Evolutionary conservation across 2,113 vertebrate species (phyloP).

Genomic region (Oenanthe melanoleuca): DNA sequence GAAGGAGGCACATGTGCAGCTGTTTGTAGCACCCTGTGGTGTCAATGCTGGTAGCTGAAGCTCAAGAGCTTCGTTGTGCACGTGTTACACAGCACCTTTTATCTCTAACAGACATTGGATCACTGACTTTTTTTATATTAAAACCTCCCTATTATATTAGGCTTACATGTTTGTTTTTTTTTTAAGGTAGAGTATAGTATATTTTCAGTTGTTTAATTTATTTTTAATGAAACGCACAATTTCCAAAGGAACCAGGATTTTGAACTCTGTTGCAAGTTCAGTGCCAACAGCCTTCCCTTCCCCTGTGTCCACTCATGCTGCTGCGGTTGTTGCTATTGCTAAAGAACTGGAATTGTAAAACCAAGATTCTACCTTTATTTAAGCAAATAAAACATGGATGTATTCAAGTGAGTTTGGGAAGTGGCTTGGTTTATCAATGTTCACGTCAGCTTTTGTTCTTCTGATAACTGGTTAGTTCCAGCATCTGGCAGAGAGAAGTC

Average conservation of each 20-base stretch:
- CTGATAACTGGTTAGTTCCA: background rate
- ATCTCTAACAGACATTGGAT: background rate
- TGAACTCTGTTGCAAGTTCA: slow-evolving; percentile 23
- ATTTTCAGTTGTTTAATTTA: slow-evolving; percentile 15
- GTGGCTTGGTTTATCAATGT: background rate
- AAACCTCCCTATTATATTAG: background rate
- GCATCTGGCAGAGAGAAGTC: background rate
- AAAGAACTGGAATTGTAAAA: slow-evolving; percentile 65
- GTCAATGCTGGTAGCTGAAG: slow-evolving; percentile 6
- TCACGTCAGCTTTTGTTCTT: background rate
- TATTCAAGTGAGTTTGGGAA: slow-evolving; percentile 42
- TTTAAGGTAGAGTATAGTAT: background rate
- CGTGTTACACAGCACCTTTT: slow-evolving; percentile 18
- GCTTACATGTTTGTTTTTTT: background rate
- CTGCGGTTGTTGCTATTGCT: slow-evolving; percentile 71
- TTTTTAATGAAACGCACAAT: slow-evolving; percentile 17
- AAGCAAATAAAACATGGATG: slow-evolving; percentile 72
- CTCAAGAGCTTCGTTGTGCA: background rate
- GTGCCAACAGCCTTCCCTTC: slow-evolving; percentile 53
- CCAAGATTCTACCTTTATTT: slow-evolving; percentile 49
- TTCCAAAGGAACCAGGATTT: slow-evolving; percentile 23
- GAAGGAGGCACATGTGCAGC: background rate
- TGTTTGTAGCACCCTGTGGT: background rate
- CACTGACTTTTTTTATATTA: background rate
- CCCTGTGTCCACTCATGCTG: slow-evolving; percentile 26